Conservation (phyloP, 2,888 invertebrate species). For the Zelleria hepariella region DNA sequence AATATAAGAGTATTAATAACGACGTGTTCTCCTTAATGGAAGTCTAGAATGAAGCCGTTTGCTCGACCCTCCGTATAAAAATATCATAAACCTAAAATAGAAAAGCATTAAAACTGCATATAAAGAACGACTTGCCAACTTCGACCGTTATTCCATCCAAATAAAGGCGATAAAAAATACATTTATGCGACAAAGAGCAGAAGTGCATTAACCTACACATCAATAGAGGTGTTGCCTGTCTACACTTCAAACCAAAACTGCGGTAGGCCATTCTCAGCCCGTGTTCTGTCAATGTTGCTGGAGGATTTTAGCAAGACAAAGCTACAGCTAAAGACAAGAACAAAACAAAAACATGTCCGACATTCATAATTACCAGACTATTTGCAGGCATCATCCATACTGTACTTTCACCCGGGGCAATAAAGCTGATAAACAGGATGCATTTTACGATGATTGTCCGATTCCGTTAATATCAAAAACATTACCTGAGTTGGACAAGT, state of each 20-base stretch:
- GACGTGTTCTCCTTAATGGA: not conserved
- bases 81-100: not conserved
- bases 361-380: not conserved
- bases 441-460: not conserved
- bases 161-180: not conserved
- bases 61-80: not conserved
- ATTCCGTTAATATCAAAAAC: slow-evolving; percentile 12
- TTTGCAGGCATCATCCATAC: not conserved
- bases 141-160: not conserved
- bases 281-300: not conserved
- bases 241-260: not conserved
- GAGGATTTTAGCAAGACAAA: not conserved
- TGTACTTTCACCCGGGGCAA: not conserved
- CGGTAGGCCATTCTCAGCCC: not conserved
- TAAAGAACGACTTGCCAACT: not conserved
- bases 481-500: slow-evolving; percentile 13
- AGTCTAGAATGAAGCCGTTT: not conserved
- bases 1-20: not conserved
- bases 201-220: slow-evolving; percentile 1
- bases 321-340: not conserved
- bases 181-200: not conserved
- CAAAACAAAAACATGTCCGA: not conserved
- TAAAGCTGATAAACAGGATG: not conserved
- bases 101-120: not conserved
- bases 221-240: not conserved